Evolutionary conservation across 2,797 vertebrate species (phyloP), one percentile per base, ranked within the genome.

Genomic region (Chloroceryle amazona): DNA sequence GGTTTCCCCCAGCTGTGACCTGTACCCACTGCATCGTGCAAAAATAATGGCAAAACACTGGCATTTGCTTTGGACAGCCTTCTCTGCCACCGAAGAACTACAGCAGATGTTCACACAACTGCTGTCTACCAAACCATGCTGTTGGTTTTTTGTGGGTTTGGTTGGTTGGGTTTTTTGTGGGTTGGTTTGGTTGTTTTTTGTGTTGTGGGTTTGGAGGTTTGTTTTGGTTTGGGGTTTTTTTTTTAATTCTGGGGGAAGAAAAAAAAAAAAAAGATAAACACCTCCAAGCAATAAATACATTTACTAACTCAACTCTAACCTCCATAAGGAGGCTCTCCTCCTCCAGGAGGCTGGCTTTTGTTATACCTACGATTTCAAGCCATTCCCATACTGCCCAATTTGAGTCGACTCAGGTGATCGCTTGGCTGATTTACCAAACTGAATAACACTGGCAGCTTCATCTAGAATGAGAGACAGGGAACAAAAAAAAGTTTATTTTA

Each of bases 391-490:
- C 95, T 99, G 99, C 91, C 99, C 99, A 13, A 99, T 99, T 90
- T 99, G 99, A 68, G 99, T 99, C 13, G 99, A 99, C 95, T 99
- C 99, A 1, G 99, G 99, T 10, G 99, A 99, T 28, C 99, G 98
- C 96, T 99, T 99, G 98, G 98, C 99, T 46, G 99, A 99, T 97
- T 99, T 99, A 89, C 99, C 99, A 98, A 99, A 99, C 93, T 99
- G 99, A 96, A 99, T 99, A 54, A 99, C 99, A 41, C 99, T 99
- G n/a, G 99, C 99, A 63, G 99, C 99, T 96, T 99, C 99, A 96
- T 97, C 99, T 99, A 91, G 95, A 94, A 95, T 31, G 5, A 81
- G 20, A 97, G 72, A 94, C 17, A 81, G 33, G 52, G 39, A 66
- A 63, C 44, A 80, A 80, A 80, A 58, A 31, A 49, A 42, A 20